Evolutionary conservation across 2,797 vertebrate genomes (phyloP), one percentile per base, ranked within the genome.

Genomic region (Emydoidea blandingii): DNA sequence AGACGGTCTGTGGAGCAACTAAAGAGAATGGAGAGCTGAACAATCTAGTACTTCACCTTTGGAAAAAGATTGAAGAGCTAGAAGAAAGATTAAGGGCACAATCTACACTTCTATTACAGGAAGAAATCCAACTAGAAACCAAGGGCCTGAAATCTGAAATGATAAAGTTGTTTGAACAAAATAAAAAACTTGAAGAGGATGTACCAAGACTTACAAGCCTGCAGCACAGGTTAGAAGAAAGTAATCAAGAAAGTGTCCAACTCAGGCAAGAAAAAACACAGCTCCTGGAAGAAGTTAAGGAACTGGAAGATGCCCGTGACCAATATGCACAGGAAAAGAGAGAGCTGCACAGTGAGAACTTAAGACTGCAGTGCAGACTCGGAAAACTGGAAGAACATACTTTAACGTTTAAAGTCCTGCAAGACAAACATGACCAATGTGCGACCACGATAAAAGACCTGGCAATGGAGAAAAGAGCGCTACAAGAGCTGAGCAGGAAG

Each of bases 1-100:
- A 97, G 44, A 96, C 81, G 44, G 49, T 92, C 65, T 93, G 97
- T 1, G 85, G 91, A 12, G 88, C 94, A 37, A 81, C 97, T 25
- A 86, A 85, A 18, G 98, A 98, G 92, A 98, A 98, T 0, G 10
- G 98, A 31, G 97, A 99, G 83, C 97, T 99, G 5, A 98, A 97
- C 2, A 95, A 97, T 2, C 94, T 98, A 25, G 96, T 99, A 37
- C 84, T 96, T n/a, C 95, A 98, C 37, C 98, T 99, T n/a, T 98
- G 98, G 92, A 97, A 98, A 90, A 98, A 97, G 88, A 95, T 97
- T 0, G 91, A 97, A 52, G 97, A 98, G n/a, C 81, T 99, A 0
- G 98, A 98, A 80, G 97, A 93, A 50, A 96, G 98, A 59, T 91
- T 98, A 18, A 85, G 52, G 14, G 96, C 94, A 1, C 98, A 95